These are phyloP conservation scores for Cheiracanthium punctorium DNA, from an alignment of 2,888 invertebrate genomes.

Conservation along the genomic window DNA sequence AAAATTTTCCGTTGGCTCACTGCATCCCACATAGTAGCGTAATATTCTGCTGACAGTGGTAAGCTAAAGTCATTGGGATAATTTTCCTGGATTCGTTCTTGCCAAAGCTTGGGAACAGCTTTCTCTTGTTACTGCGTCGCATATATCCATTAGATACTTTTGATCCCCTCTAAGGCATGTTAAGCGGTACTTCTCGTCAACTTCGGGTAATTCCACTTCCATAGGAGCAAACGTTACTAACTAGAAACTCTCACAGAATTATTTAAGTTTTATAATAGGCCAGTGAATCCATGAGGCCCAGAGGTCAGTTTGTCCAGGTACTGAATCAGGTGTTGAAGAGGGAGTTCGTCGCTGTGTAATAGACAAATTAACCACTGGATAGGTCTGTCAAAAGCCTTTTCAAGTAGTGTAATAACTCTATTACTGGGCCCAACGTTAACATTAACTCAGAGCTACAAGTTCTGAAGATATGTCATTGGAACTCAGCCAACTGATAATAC, in stretches of 20 bases:
- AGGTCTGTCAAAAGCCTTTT: conserved; percentile 45
- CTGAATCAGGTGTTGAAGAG: conserved; percentile 48
- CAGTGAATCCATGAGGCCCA: conserved; percentile 34
- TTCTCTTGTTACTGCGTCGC: conserved; percentile 18
- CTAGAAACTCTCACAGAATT: not conserved
- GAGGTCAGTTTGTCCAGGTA: conserved; percentile 41
- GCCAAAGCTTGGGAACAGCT: conserved; percentile 42
- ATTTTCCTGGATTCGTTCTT: not conserved
- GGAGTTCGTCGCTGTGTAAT: conserved; percentile 49
- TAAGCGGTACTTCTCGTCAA: not conserved
- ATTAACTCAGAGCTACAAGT: conserved; percentile 22
- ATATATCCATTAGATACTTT: conserved; percentile 40
- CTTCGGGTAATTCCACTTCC: not conserved
- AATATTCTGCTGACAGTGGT: conserved; percentile 38
- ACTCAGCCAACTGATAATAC: conserved; percentile 3
- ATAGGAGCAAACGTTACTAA: not conserved
- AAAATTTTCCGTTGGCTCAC: conserved; percentile 6
- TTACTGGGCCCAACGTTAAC: conserved; percentile 47
- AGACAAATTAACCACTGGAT: conserved; percentile 44
- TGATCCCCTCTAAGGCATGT: conserved; percentile 28
- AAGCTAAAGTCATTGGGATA: conserved; percentile 25
- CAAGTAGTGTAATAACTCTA: conserved; percentile 47
- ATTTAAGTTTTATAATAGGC: conserved; percentile 34
- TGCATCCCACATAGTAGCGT: conserved; percentile 23
- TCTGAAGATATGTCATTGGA: conserved; percentile 7